Evolutionary conservation across 2,888 invertebrate species (phyloP).

Genomic region (Beris chalybata): DNA sequence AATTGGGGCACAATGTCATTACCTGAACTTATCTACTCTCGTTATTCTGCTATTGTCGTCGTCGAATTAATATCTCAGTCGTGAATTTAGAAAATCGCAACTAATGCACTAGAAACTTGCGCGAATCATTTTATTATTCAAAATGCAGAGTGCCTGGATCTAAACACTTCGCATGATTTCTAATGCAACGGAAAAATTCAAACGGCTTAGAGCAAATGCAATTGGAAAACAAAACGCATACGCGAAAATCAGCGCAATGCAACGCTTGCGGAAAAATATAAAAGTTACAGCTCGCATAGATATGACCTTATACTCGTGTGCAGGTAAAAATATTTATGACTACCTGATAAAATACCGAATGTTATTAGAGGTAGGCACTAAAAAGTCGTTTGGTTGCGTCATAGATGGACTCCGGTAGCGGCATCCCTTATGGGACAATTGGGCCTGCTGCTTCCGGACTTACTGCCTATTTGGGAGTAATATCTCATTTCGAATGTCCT

Average conservation of each 20-base stretch:
- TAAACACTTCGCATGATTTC: conserved; percentile 20
- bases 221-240: conserved; percentile 5
- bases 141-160: conserved; percentile 15
- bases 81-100: conserved; percentile 14
- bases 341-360: conserved; percentile 26
- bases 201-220: not conserved
- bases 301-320: too few relatives aligned
- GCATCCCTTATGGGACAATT: conserved; percentile 8
- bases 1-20: conserved; percentile 17
- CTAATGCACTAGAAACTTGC: conserved; percentile 25
- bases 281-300: not conserved
- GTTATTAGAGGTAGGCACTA: conserved; percentile 20
- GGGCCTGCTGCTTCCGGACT: conserved; percentile 8
- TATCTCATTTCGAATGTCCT: conserved; percentile 25
- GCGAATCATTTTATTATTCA: conserved; percentile 23
- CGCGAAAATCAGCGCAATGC: not conserved
- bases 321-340: not conserved
- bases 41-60: conserved; percentile 12
- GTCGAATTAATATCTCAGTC: conserved; percentile 25
- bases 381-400: conserved; percentile 10
- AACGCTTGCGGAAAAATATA: conserved; percentile 6
- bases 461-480: conserved; percentile 16
- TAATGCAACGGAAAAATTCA: conserved; percentile 19
- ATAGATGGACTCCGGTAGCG: conserved; percentile 15
- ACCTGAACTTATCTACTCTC: not conserved